Evolutionary conservation across 2,888 invertebrate species (phyloP).

Genomic region (Baronia brevicornis): DNA sequence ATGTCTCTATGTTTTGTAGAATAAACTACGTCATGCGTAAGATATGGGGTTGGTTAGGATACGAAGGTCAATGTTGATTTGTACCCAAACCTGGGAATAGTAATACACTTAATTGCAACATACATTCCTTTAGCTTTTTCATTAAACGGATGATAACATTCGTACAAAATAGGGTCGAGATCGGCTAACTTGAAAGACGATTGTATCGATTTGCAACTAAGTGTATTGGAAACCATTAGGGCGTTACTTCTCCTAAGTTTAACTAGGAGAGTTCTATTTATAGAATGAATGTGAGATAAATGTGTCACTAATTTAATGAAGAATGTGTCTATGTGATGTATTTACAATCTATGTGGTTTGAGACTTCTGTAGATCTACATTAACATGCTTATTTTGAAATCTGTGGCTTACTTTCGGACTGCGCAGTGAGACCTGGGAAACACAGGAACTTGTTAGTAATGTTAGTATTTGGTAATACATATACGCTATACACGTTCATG

Average conservation of each 20-base stretch:
- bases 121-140: conserved; percentile 1
- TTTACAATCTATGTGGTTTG: conserved; percentile 12
- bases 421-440: conserved; percentile 71
- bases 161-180: conserved; percentile 17
- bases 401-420: conserved; percentile 69
- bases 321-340: conserved; percentile 2
- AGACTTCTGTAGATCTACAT: conserved; percentile 33
- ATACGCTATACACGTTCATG: too few relatives aligned
- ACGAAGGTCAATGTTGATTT: background rate
- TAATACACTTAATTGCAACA: conserved; percentile 12
- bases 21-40: conserved; percentile 10
- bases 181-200: conserved; percentile 19
- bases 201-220: conserved; percentile 42
- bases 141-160: conserved; percentile 12
- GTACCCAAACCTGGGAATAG: conserved; percentile 5
- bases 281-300: conserved; percentile 9
- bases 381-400: conserved; percentile 52
- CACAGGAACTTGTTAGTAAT: conserved; percentile 57
- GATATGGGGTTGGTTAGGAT: conserved; percentile 2
- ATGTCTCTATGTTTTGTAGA: too few relatives aligned
- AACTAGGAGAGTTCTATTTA: conserved; percentile 8
- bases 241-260: conserved; percentile 6
- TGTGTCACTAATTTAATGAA: conserved; percentile 10
- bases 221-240: conserved; percentile 32
- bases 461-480: conserved; percentile 10